These are phyloP conservation scores for Trichechus manatus DNA, from an alignment of 2,113 vertebrate species.

Conservation along the genomic window DNA sequence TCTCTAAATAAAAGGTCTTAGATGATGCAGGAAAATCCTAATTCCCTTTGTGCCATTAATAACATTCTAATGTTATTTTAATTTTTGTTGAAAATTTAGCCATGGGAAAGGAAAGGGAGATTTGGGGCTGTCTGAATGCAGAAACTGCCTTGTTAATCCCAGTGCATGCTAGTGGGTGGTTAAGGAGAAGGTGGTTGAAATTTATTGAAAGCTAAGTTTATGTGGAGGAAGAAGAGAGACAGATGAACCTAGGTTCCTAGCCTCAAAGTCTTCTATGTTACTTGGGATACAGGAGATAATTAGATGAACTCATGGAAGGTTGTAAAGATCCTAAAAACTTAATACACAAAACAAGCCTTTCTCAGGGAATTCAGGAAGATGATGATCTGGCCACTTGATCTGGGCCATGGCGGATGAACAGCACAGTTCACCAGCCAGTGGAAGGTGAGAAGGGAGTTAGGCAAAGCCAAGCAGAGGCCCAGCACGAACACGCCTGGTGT, in stretches of 20 bases:
- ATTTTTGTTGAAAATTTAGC: not conserved
- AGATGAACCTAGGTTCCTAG: not conserved
- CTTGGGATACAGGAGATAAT: not conserved
- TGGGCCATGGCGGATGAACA: not conserved
- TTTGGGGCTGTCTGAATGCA: not conserved
- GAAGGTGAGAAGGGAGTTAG: not conserved
- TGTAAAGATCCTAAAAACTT: not conserved
- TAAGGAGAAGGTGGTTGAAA: not conserved
- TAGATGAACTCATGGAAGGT: not conserved
- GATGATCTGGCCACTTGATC: not conserved
- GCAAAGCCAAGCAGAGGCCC: too few species aligned
- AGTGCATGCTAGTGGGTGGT: not conserved
- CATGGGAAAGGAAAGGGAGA: not conserved
- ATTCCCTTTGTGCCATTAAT: constrained; percentile 27
- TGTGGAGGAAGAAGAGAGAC: not conserved
- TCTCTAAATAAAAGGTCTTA: constrained; percentile 41
- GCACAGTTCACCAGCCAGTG: not conserved
- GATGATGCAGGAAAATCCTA: constrained; percentile 15
- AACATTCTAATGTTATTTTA: not conserved
- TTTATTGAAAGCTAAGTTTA: not conserved
- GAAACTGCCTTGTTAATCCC: not conserved
- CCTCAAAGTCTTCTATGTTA: not conserved
- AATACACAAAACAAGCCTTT: not conserved
- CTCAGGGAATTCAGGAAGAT: not conserved
- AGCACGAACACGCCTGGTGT: fast-evolving